phyloP scores from a whole-genome alignment of 2,113 vertebrate genomes.

The Chinchilla lanigera region DNA sequence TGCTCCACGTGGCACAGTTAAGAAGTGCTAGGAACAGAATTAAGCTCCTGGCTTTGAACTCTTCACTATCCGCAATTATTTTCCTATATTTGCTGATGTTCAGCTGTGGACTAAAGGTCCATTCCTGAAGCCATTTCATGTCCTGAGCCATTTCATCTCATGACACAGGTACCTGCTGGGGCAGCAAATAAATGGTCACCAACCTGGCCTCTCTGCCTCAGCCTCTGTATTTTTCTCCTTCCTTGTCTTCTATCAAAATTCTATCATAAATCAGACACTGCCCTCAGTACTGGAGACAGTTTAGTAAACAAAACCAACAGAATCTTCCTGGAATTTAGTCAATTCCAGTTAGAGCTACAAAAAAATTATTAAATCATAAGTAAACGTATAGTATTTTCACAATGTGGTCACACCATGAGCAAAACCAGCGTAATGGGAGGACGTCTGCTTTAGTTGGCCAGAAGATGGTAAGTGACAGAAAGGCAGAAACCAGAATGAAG shows the following conservation, averaged over 20 bases:
- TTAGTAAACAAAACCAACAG: background rate
- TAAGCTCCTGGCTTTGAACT: background rate
- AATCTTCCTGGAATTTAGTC: background rate
- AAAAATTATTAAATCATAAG: background rate
- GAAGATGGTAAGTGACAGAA: background rate
- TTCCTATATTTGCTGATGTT: background rate
- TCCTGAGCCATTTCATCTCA: background rate
- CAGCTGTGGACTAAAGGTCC: background rate
- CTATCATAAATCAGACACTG: background rate
- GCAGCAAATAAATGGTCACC: background rate
- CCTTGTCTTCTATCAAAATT: background rate
- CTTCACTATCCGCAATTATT: background rate
- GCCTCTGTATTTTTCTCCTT: conserved; percentile 42
- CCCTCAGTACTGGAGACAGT: background rate
- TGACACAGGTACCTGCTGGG: background rate
- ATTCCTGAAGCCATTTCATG: background rate
- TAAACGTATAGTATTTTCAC: background rate
- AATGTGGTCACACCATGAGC: background rate
- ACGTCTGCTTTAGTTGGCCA: background rate
- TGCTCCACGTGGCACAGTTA: background rate
- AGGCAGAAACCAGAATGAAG: background rate
- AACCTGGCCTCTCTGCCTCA: background rate
- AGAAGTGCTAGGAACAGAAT: background rate
- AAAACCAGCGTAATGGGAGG: background rate
- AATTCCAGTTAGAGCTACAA: background rate